A percentile compares a stretch with the other conserved stretches of the same genome.
These are phyloP conservation scores for Drosophila tsacasi DNA, from an alignment of 1,140 invertebrate genomes.

Conservation along the genomic window DNA sequence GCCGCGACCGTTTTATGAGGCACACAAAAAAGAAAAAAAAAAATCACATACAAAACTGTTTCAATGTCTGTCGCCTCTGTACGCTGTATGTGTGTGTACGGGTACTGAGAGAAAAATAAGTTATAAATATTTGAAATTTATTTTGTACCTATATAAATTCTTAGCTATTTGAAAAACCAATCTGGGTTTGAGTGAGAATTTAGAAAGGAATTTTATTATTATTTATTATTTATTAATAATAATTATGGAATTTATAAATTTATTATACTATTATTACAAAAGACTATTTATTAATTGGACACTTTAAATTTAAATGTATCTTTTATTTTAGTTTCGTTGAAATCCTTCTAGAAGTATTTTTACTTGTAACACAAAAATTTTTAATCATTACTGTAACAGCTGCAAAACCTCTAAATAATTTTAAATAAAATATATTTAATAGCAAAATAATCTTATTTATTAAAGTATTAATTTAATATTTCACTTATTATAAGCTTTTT, in stretches of 20 bases:
- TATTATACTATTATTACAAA: too few relatives aligned
- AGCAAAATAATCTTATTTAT: not conserved
- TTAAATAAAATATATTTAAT: not conserved
- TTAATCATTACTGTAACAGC: not conserved
- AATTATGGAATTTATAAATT: too few relatives aligned
- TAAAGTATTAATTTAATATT: too few relatives aligned
- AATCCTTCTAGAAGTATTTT: not conserved
- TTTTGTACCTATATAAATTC: too few relatives aligned
- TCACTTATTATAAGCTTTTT: too few relatives aligned
- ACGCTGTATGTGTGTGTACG: not conserved
- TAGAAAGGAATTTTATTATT: too few relatives aligned
- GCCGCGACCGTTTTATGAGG: slow-evolving; percentile 50
- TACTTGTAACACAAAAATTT: not conserved
- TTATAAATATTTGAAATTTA: not conserved
- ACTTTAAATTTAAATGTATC: not conserved
- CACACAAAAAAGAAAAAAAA: slow-evolving; percentile 7
- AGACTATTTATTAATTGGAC: not conserved
- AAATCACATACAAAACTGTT: slow-evolving; percentile 49
- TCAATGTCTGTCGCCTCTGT: slow-evolving; percentile 54
- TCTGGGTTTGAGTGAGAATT: too few relatives aligned
- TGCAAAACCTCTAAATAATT: not conserved
- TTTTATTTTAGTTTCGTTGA: not conserved
- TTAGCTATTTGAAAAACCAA: not conserved
- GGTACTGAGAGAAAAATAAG: not conserved
- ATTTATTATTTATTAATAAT: too few relatives aligned